Percentiles rank a stretch among this genome's conserved stretches.
These are phyloP conservation scores for Hippoglossus stenolepis DNA, from an alignment of 2,113 vertebrate genomes.

Conservation along the genomic window DNA sequence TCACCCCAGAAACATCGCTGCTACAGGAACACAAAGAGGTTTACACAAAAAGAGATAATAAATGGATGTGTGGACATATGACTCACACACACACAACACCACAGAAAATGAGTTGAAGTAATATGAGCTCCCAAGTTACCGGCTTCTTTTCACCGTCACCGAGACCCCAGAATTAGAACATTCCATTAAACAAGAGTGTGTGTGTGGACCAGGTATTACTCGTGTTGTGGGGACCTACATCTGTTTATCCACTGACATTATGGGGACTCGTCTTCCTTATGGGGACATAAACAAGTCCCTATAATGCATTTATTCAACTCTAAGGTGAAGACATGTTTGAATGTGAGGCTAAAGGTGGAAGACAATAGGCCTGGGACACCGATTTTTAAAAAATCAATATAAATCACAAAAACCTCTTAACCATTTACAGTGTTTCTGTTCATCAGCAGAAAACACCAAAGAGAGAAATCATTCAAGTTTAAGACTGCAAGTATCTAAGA, in stretches of 20 bases:
- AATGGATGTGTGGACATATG: not conserved
- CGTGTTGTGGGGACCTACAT: not conserved
- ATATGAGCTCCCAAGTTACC: not conserved
- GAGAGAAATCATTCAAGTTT: not conserved
- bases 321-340: not conserved
- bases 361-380: not conserved
- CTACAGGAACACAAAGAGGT: not conserved
- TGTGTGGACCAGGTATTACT: not conserved
- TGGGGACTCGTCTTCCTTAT: not conserved
- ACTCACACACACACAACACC: not conserved
- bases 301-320: not conserved
- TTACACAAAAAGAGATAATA: not conserved
- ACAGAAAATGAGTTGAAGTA: slow-evolving; percentile 14
- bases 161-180: slow-evolving; percentile 56
- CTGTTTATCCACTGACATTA: not conserved
- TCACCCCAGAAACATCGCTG: not conserved
- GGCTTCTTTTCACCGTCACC: slow-evolving; percentile 21
- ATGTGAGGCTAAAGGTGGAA: no score
- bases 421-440: not conserved
- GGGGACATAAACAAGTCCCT: not conserved
- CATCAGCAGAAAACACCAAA: not conserved
- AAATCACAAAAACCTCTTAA: not conserved
- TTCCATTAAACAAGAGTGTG: slow-evolving; percentile 3
- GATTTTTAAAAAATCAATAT: not conserved
- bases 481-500: not conserved